A percentile compares a stretch with the other conserved stretches of the same genome.
phyloP scores from a whole-genome alignment of 2,113 vertebrate species.

The Numida meleagris region DNA sequence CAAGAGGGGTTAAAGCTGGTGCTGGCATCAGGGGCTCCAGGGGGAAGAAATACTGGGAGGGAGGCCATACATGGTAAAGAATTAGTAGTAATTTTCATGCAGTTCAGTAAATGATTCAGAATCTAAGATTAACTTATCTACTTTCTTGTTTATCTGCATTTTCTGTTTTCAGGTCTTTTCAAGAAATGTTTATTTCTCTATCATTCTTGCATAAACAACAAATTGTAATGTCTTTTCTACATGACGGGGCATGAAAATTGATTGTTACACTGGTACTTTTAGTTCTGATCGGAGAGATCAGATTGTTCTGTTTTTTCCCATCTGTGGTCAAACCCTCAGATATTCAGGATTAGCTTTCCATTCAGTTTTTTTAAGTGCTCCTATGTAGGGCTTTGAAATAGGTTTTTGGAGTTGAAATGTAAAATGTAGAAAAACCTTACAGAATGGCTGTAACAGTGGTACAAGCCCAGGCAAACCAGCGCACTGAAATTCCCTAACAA shows the following conservation, averaged over 20 bases:
- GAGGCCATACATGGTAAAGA: not conserved
- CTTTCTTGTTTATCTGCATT: not conserved
- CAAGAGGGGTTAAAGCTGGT: not conserved
- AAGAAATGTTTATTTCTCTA: not conserved
- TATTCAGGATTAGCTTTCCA: not conserved
- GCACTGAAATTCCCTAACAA: not conserved
- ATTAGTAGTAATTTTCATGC: not conserved
- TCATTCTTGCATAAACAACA: not conserved
- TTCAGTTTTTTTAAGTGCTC: not conserved
- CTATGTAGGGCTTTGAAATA: not conserved
- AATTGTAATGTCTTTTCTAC: not conserved
- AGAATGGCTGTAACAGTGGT: not conserved
- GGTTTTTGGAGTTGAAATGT: not conserved
- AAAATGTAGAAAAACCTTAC: not conserved
- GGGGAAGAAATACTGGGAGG: not conserved
- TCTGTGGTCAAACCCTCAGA: not conserved
- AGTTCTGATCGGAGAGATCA: not conserved
- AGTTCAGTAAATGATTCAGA: not conserved
- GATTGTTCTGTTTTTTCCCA: not conserved
- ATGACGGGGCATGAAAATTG: not conserved
- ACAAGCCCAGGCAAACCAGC: not conserved
- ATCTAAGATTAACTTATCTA: not conserved
- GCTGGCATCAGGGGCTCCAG: not conserved
- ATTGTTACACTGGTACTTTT: not conserved
- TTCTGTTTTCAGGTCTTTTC: not conserved